Conservation (phyloP, 1,140 invertebrate genomes). For the Druon quercuslanigerum region DNA sequence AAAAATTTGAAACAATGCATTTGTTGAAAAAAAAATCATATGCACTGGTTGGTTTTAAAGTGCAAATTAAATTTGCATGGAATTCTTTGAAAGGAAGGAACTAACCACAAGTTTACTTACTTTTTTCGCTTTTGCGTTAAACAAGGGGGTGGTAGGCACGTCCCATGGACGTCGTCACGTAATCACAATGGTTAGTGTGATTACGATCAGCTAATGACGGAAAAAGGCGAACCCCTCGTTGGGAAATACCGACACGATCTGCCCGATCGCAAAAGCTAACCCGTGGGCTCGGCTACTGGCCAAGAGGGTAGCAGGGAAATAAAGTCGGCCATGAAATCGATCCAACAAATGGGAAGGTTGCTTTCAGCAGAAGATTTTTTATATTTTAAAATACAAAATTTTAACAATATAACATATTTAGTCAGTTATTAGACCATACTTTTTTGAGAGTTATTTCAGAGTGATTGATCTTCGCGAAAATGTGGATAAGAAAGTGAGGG, state of each 20-base stretch:
- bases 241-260: constrained; percentile 70
- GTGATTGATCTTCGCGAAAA: too few species aligned
- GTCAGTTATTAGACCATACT: too few species aligned
- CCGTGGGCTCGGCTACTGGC: neutral
- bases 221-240: constrained; percentile 69
- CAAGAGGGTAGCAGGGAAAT: neutral
- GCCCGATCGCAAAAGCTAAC: constrained; percentile 24
- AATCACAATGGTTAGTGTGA: constrained; percentile 70
- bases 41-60: too few species aligned
- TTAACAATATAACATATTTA: too few species aligned
- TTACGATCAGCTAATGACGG: constrained; percentile 69
- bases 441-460: too few species aligned
- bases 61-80: neutral
- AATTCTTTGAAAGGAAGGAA: neutral
- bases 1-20: too few species aligned
- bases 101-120: neutral
- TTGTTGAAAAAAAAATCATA: too few species aligned
- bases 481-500: too few species aligned
- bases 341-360: too few species aligned
- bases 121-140: neutral
- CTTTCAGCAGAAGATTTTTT: too few species aligned
- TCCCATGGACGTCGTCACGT: constrained; percentile 47
- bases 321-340: neutral
- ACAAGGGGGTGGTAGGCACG: constrained; percentile 9
- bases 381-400: too few species aligned